Percentiles rank a stretch among this genome's conserved stretches.
phyloP scores from a whole-genome alignment of 2,888 invertebrate genomes.

The Tricholauxania praeusta region DNA sequence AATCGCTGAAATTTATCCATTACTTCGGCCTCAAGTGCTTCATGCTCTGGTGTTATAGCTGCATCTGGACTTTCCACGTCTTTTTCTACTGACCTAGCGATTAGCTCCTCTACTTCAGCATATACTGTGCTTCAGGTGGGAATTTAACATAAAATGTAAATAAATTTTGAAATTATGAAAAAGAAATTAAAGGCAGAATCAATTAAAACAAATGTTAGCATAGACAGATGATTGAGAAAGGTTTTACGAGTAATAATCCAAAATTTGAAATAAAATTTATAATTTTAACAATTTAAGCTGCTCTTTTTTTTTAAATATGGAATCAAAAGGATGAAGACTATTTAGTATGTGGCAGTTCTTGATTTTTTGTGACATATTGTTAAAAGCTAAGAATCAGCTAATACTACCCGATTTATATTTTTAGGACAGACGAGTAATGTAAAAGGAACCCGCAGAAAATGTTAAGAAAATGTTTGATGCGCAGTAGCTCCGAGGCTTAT shows the following conservation, averaged over 20 bases:
- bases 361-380: no score
- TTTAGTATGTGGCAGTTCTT: no score
- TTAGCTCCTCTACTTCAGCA: slow-evolving; percentile 57
- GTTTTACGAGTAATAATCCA: not conserved
- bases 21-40: slow-evolving; percentile 53
- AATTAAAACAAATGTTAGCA: not conserved
- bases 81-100: slow-evolving; percentile 60
- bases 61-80: slow-evolving; percentile 60
- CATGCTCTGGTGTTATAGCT: slow-evolving; percentile 59
- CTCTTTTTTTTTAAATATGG: no score
- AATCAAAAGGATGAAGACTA: no score
- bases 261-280: no score
- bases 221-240: not conserved
- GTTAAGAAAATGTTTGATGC: no score
- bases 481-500: no score
- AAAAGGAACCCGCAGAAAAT: no score
- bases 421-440: no score
- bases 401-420: no score
- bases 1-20: slow-evolving; percentile 63
- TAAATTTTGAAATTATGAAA: not conserved
- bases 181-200: not conserved
- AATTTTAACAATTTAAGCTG: no score
- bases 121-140: slow-evolving; percentile 32
- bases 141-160: slow-evolving; percentile 44
- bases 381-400: no score